Evolutionary conservation across 1,140 invertebrate species (phyloP).

Genomic region (Dreissena rostriformis): DNA sequence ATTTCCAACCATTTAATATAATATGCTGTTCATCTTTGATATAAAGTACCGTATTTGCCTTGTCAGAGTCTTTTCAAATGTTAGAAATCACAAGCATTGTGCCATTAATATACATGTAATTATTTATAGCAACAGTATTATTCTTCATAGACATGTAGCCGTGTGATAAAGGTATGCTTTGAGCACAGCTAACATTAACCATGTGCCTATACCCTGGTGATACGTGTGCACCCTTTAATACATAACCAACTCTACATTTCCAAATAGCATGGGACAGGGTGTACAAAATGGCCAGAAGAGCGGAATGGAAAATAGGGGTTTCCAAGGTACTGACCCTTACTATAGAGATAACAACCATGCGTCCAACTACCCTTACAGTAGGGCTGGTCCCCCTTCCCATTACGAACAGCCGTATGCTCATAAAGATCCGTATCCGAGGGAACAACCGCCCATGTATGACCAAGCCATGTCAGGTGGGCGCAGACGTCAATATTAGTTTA

Average conservation of each 20-base stretch:
- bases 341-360: slow-evolving; percentile 26
- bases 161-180: not conserved
- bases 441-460: slow-evolving; percentile 34
- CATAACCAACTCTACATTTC: slow-evolving; percentile 20
- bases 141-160: not conserved
- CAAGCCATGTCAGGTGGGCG: not conserved
- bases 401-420: slow-evolving; percentile 13
- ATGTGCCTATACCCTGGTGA: not conserved
- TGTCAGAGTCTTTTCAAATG: not conserved
- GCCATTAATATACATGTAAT: too few relatives aligned
- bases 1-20: too few relatives aligned
- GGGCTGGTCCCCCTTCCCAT: slow-evolving; percentile 14
- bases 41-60: too few relatives aligned
- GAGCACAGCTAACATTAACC: too few relatives aligned
- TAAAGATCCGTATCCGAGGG: slow-evolving; percentile 9
- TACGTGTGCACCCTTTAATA: not conserved
- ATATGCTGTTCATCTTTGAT: too few relatives aligned
- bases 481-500: not conserved
- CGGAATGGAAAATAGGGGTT: slow-evolving; percentile 35
- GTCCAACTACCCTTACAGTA: slow-evolving; percentile 9
- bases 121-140: not conserved
- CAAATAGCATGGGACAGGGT: slow-evolving; percentile 42
- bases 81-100: not conserved
- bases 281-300: slow-evolving; percentile 4
- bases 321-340: slow-evolving; percentile 46